A percentile compares a stretch with the other conserved stretches of the same genome.
Evolutionary conservation across 2,888 invertebrate genomes (phyloP).

Genomic region (Tolmerus cingulatus): DNA sequence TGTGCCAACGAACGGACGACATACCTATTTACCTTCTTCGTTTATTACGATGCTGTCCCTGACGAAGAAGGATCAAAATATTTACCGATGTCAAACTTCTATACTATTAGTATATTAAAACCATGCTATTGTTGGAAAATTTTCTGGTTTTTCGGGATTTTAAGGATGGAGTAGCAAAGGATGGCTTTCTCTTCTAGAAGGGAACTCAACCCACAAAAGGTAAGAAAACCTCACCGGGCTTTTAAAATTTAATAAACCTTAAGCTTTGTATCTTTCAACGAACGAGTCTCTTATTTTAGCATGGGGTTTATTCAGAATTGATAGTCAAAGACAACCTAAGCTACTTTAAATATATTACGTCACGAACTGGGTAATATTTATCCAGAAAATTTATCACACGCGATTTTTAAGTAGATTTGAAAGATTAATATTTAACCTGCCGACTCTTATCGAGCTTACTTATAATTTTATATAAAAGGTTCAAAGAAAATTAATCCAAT

Average conservation of each 20-base stretch:
- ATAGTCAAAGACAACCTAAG: background rate
- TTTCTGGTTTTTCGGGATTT: background rate
- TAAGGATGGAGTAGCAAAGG: background rate
- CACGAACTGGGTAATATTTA: no score
- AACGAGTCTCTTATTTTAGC: no score
- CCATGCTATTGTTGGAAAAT: background rate
- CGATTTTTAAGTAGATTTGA: no score
- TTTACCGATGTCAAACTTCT: slow-evolving; percentile 11
- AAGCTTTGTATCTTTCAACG: background rate
- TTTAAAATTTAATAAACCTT: background rate
- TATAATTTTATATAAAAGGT: no score
- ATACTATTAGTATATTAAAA: background rate
- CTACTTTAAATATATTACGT: background rate
- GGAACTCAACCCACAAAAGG: background rate
- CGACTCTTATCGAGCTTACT: no score
- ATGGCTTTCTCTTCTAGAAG: background rate
- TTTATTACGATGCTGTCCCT: background rate
- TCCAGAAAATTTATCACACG: no score
- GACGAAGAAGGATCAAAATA: slow-evolving; percentile 2
- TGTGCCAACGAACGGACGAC: background rate
- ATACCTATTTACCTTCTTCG: background rate
- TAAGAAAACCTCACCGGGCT: background rate
- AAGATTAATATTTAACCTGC: no score
- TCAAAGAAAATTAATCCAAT: no score
- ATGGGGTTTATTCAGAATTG: background rate